Base-by-base conservation (phyloP, 1,140 invertebrate genomes). In the Eurosta solidaginis region DNA sequence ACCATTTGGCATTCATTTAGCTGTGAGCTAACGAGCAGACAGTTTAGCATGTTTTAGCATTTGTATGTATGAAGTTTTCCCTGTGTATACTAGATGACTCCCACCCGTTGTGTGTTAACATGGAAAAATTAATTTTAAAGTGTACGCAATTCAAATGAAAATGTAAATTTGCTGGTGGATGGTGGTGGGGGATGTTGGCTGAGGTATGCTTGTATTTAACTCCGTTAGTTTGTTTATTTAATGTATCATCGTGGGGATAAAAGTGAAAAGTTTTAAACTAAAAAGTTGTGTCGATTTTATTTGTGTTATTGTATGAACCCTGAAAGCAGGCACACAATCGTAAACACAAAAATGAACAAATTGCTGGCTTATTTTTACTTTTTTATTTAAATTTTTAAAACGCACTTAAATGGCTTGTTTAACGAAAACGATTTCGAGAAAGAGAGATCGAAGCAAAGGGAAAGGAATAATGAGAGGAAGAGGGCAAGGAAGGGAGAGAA, bases 221-320 rank as follows among this genome's bases (percentile, higher is more conserved):
- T 40, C n/a, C 59, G 20, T 20, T 27, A n/a, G n/a, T n/a, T n/a
- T n/a, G 22, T 4, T 9, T 29, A 59, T 33, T 59, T 29, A 17
- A 14, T 36, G 33, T 27, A n/a, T n/a, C n/a, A n/a, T n/a, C n/a
- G 33, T 68, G n/a, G n/a, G 40, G 59, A 10, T 36, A 33, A 68
- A 68, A 68, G 59, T 68, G 59, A 68, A 68, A 68, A 68, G 59
- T 40, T 68, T 63, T 68, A 7, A 40, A 68, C 36, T n/a, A 40
- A 40, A 20, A 68, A 68, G 59, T 68, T 68, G 5, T 14, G 33
- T 68, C 59, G 33, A 68, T 33, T 10, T 40, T 17, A 40, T 68
- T 68, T 68, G 59, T 33, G 40, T 68, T 40, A 68, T 68, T 68
- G 40, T 29, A 22, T 4, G n/a, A 9, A 42, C 17, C 0, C 25